phyloP scores from a whole-genome alignment of 2,888 invertebrate species.

The Plebejus melissa region DNA sequence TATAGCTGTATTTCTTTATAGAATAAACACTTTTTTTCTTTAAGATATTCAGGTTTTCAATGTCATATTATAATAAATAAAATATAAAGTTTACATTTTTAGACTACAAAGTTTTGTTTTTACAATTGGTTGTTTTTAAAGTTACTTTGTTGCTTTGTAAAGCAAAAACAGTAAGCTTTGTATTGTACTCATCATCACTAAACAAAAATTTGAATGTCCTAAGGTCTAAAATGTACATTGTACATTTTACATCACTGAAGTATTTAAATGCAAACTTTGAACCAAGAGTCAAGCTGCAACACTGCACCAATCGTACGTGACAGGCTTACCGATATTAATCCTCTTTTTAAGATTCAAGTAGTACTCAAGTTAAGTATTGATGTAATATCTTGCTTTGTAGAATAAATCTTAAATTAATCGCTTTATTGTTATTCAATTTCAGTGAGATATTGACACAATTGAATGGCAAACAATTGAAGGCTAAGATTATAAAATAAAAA shows the following conservation, averaged over 20 bases:
- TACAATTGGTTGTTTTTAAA: no score
- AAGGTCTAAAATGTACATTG: background rate
- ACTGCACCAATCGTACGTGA: slow-evolving; percentile 10
- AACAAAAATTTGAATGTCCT: background rate
- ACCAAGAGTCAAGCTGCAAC: background rate
- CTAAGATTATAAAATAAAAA: background rate
- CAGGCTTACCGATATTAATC: background rate
- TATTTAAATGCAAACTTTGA: background rate
- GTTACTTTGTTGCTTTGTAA: no score
- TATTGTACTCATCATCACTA: background rate
- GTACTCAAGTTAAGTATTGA: background rate
- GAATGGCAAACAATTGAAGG: background rate
- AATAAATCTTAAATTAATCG: background rate
- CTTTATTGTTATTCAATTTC: background rate
- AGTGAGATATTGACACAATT: background rate
- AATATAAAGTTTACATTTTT: no score
- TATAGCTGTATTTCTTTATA: no score
- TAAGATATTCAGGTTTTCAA: no score
- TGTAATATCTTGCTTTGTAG: background rate
- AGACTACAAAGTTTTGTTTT: no score
- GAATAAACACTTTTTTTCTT: no score
- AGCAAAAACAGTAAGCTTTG: no score
- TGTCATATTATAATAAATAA: no score
- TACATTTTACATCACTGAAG: background rate
- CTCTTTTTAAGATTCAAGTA: background rate